phyloP scores from a whole-genome alignment of 2,797 vertebrate species.

The Rhinophrynus dorsalis region DNA sequence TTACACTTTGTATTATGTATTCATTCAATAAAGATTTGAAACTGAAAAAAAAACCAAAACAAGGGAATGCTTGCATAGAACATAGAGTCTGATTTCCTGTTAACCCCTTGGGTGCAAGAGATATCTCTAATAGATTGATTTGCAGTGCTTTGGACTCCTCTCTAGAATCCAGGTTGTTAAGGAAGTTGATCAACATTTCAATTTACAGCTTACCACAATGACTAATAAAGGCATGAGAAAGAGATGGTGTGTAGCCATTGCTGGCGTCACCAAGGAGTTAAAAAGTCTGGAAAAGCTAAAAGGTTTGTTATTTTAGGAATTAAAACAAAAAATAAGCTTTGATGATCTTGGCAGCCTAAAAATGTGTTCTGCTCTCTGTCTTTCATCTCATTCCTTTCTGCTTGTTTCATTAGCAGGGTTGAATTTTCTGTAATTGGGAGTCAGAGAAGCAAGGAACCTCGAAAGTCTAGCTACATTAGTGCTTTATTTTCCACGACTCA shows the following conservation, averaged over 20 bases:
- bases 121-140: too few relatives aligned
- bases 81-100: too few relatives aligned
- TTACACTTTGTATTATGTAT: too few relatives aligned
- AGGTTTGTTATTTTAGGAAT: conserved; percentile 42
- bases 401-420: conserved; percentile 32
- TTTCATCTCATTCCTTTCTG: conserved; percentile 43
- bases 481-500: conserved; percentile 13
- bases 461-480: neutral
- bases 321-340: conserved; percentile 29
- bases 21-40: too few relatives aligned
- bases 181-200: conserved; percentile 6
- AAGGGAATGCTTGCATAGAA: too few relatives aligned
- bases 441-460: conserved; percentile 7
- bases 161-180: too few relatives aligned
- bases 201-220: neutral
- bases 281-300: conserved; percentile 20
- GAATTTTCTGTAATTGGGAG: conserved; percentile 29
- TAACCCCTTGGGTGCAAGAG: too few relatives aligned
- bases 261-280: conserved; percentile 28
- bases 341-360: conserved; percentile 14
- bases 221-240: conserved; percentile 5
- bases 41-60: too few relatives aligned
- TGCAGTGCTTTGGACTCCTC: too few relatives aligned
- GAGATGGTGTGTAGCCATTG: neutral
- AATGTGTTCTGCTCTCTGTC: conserved; percentile 15